A percentile compares a stretch with the other conserved stretches of the same genome.
phyloP scores from a whole-genome alignment of 2,113 vertebrate genomes.

The Tachysurus vachellii region DNA sequence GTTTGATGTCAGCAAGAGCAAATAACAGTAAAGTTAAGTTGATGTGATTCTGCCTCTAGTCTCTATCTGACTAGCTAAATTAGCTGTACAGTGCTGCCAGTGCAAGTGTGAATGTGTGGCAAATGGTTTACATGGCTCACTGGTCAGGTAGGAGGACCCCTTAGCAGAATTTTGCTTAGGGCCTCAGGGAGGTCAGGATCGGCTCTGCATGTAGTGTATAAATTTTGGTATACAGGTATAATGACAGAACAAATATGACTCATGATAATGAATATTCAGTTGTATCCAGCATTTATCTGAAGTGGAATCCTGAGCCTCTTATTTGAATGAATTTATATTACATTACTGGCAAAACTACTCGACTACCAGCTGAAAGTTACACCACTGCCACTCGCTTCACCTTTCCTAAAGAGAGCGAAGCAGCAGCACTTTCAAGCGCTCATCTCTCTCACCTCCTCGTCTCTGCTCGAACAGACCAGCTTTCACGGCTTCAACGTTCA shows the following conservation, averaged over 20 bases:
- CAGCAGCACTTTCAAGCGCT: neutral
- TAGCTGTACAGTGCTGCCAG: too few relatives aligned
- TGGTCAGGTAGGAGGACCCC: too few relatives aligned
- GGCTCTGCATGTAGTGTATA: too few relatives aligned
- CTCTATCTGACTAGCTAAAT: too few relatives aligned
- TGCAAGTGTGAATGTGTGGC: too few relatives aligned
- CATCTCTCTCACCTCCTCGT: neutral
- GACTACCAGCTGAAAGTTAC: neutral
- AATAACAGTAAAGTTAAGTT: too few relatives aligned
- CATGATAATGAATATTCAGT: neutral
- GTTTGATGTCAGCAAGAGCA: too few relatives aligned
- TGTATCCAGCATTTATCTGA: neutral
- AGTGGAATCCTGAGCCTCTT: neutral
- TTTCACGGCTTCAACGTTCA: neutral
- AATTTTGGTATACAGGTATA: neutral
- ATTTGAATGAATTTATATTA: neutral
- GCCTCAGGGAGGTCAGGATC: too few relatives aligned
- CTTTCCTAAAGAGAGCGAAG: neutral
- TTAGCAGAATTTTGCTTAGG: too few relatives aligned
- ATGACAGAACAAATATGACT: neutral
- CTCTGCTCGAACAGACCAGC: neutral
- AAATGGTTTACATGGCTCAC: too few relatives aligned
- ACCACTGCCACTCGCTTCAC: neutral
- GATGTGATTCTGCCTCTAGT: too few relatives aligned
- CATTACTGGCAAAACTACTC: neutral